Evolutionary conservation across 2,113 vertebrate species (phyloP), one percentile per base, ranked within the genome.

Genomic region (Perca flavescens): DNA sequence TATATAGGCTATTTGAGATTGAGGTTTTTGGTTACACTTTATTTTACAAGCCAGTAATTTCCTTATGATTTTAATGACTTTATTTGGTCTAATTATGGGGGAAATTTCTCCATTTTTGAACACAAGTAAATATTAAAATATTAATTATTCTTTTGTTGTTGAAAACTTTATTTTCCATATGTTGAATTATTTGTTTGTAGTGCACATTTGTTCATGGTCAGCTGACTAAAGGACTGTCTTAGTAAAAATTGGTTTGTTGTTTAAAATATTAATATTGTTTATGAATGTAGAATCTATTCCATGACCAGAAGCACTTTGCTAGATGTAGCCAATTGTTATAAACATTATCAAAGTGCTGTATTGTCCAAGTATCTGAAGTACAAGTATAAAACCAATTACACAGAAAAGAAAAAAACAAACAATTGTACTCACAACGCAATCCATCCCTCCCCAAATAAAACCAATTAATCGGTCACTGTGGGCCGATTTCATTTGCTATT

Each of bases 381-480:
- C 40, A 10, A 40, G 40, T 40, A 40, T 62, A 75, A 89, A 89
- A 75, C 25, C 67, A 85, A 83, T 86, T 87, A 80, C 4, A 11
- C 16, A 64, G 28, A 28, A 28, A 28, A 28, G 28, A 28, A 28
- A 28, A 28, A 28, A 43, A 71, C 84, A 66, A 85, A 6, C 54
- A 79, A 82, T 57, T 74, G 62, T n/a, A 68, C 5, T 4, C 47
- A 75, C 62, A 62, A 57, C 31, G 13, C 63, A 77, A 81, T 80
- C 79, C 71, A 67, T 77, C 83, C 60, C 22, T 75, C 61, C 64
- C 28, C 31, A 80, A 88, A 87, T 88, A 71, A 90, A 90, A 82
- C 80, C 83, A 89, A 88, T 93, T 83, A 85, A 88, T 89, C 77
- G 89, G 82, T 78, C 69, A 85, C 71, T 80, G 54, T 72, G 22